Evolutionary conservation across 1,140 invertebrate genomes (phyloP).

Genomic region (Drosophila azteca): DNA sequence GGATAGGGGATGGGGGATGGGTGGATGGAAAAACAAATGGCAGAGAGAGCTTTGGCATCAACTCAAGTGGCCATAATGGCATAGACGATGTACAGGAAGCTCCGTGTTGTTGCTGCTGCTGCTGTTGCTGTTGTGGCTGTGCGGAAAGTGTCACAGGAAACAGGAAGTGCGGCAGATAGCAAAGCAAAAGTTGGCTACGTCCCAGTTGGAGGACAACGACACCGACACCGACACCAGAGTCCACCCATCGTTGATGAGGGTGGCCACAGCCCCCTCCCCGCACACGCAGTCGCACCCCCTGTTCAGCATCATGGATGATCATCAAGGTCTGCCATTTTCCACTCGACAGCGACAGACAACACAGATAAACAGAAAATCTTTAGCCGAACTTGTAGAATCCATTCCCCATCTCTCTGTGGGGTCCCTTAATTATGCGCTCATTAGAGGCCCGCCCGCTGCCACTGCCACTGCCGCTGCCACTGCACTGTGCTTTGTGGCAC

Average conservation of each 20-base stretch:
- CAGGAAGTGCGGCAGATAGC: slow-evolving; percentile 80
- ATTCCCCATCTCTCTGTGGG: not conserved
- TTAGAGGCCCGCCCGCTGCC: slow-evolving; percentile 16
- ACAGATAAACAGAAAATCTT: slow-evolving; percentile 8
- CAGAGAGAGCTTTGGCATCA: slow-evolving; percentile 58
- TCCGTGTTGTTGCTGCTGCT: slow-evolving; percentile 36
- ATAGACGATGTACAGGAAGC: slow-evolving; percentile 78
- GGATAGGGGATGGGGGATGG: not conserved
- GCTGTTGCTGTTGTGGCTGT: slow-evolving; percentile 33
- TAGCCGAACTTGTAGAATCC: slow-evolving; percentile 16
- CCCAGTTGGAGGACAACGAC: slow-evolving; percentile 59
- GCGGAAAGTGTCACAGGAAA: slow-evolving; percentile 76
- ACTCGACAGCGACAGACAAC: not conserved
- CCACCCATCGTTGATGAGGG: too few species aligned
- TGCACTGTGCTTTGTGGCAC: slow-evolving; percentile 13
- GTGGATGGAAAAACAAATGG: slow-evolving; percentile 53
- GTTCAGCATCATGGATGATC: not conserved
- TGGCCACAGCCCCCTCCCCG: too few species aligned
- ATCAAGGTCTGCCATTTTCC: slow-evolving; percentile 1
- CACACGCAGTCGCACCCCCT: not conserved
- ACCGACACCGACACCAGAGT: slow-evolving; percentile 34
- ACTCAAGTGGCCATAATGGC: slow-evolving; percentile 79
- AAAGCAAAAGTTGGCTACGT: slow-evolving; percentile 61
- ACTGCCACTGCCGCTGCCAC: too few species aligned
- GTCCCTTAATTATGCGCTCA: slow-evolving; percentile 60